These are phyloP conservation scores for Euura saliciscinereae DNA, from an alignment of 1,140 invertebrate species.

Conservation along the genomic window DNA sequence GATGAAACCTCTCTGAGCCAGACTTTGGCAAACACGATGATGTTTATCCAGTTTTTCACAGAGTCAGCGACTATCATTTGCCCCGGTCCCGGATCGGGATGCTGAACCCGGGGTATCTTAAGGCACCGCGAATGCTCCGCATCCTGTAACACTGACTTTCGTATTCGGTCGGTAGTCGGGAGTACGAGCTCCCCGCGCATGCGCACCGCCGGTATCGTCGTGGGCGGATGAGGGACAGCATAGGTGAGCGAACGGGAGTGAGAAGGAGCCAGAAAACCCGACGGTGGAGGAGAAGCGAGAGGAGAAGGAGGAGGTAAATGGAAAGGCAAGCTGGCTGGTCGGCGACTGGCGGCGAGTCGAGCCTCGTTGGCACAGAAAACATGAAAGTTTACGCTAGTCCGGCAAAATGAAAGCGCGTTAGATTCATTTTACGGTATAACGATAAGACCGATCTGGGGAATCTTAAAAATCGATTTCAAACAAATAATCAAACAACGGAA, in stretches of 20 bases:
- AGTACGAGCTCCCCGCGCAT: not conserved
- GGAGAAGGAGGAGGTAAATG: constrained; percentile 6
- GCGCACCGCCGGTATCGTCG: not conserved
- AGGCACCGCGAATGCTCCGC: not conserved
- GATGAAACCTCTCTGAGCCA: no score
- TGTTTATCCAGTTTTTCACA: no score
- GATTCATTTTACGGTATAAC: not conserved
- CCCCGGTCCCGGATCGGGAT: no score
- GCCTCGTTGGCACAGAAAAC: constrained; percentile 6
- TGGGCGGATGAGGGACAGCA: not conserved
- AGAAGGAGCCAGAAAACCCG: not conserved
- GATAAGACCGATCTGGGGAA: not conserved
- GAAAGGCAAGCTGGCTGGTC: constrained; percentile 6
- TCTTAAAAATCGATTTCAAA: not conserved
- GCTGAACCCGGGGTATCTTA: not conserved
- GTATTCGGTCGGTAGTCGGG: not conserved
- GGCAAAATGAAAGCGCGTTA: constrained; percentile 1
- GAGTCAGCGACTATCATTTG: no score
- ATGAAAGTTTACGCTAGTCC: not conserved
- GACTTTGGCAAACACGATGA: no score
- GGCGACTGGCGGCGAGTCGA: constrained; percentile 1
- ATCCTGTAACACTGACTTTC: not conserved
- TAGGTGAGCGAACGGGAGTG: not conserved
- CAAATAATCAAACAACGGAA: not conserved
- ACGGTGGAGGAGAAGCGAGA: not conserved